A percentile compares a stretch with the other conserved stretches of the same genome.
Conservation (phyloP, 92 coral and sea anemone genomes). For the Epizoanthus ramosus region DNA sequence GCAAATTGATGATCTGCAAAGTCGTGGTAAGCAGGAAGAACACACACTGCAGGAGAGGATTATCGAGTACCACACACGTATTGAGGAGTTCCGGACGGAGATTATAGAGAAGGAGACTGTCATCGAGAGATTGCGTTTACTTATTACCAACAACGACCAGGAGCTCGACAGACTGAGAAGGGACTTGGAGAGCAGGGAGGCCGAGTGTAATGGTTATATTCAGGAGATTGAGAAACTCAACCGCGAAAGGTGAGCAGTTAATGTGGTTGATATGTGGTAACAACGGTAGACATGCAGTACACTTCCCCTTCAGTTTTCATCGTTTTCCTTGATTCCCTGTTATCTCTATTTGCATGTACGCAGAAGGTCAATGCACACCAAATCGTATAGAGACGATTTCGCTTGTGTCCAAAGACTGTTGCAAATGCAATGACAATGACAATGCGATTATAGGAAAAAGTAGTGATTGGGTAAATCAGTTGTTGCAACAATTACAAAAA, state of each 20-base stretch:
- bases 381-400: too few species aligned
- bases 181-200: conserved; percentile 79
- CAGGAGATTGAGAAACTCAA: conserved; percentile 80
- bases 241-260: conserved; percentile 62
- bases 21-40: conserved; percentile 75
- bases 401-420: too few species aligned
- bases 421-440: too few species aligned
- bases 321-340: too few species aligned
- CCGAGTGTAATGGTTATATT: conserved; percentile 86
- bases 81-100: conserved; percentile 83
- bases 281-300: too few species aligned
- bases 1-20: conserved; percentile 73
- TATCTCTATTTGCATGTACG: too few species aligned
- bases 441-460: too few species aligned
- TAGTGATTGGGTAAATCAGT: too few species aligned
- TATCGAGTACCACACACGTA: conserved; percentile 79
- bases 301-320: too few species aligned
- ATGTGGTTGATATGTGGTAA: too few species aligned
- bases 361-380: too few species aligned
- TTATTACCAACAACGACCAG: conserved; percentile 73
- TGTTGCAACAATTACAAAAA: too few species aligned
- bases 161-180: conserved; percentile 83
- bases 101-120: conserved; percentile 85
- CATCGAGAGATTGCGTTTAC: conserved; percentile 75
- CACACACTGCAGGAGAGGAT: conserved; percentile 80